These are phyloP conservation scores for Dryoscopus gambensis DNA, from an alignment of 2,113 vertebrate genomes.

Conservation along the genomic window DNA sequence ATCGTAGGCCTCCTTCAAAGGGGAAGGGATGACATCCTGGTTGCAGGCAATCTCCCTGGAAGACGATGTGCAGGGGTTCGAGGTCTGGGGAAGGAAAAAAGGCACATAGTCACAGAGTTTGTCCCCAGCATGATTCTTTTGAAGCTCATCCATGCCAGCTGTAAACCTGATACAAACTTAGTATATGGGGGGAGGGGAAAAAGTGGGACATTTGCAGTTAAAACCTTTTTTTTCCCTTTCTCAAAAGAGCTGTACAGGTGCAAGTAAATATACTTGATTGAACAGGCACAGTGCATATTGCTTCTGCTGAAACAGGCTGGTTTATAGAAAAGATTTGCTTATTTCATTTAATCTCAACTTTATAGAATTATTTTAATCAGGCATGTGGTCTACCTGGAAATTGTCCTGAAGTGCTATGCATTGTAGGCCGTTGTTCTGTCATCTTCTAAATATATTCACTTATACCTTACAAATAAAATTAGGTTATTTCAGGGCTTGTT, in stretches of 20 bases:
- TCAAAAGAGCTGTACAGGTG: not conserved
- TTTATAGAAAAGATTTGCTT: not conserved
- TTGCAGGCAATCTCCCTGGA: not conserved
- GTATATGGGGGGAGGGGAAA: not conserved
- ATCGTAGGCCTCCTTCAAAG: not conserved
- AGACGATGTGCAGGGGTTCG: not conserved
- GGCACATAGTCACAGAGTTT: not conserved
- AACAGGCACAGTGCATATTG: not conserved
- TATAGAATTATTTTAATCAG: not conserved
- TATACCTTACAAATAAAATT: not conserved
- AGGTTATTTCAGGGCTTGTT: not conserved
- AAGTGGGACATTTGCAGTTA: not conserved
- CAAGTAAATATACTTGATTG: not conserved
- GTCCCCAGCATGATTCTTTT: not conserved
- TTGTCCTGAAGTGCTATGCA: accelerated
- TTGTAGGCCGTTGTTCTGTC: not conserved
- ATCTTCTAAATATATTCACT: not conserved
- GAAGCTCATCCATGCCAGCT: not conserved
- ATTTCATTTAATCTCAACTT: not conserved
- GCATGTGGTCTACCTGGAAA: not conserved
- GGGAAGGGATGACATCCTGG: not conserved
- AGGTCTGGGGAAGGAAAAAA: not conserved
- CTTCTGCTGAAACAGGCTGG: not conserved
- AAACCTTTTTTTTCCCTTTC: not conserved
- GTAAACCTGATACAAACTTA: not conserved